Percentiles rank a stretch among this genome's conserved stretches.
phyloP scores from a whole-genome alignment of 2,888 invertebrate species.

The Volucella bombylans region DNA sequence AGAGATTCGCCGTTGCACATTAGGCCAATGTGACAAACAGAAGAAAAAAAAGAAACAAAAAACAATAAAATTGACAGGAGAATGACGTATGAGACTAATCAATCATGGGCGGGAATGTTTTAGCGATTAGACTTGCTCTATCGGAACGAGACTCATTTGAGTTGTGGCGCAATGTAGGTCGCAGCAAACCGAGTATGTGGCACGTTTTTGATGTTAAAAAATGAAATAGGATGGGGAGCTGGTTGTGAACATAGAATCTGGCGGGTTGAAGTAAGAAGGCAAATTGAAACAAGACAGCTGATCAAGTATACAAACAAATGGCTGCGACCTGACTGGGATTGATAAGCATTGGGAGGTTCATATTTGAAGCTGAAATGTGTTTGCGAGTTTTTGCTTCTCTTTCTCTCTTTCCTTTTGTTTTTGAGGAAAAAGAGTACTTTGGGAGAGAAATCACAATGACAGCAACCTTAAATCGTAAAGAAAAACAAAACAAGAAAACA shows the following conservation, averaged over 20 bases:
- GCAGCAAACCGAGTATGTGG: constrained; percentile 12
- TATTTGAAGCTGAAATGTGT: neutral
- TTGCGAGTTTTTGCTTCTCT: too few species aligned
- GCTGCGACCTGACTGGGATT: constrained; percentile 59
- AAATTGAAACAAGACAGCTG: constrained; percentile 52
- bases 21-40: constrained; percentile 35
- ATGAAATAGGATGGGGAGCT: constrained; percentile 36
- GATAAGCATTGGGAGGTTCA: constrained; percentile 21
- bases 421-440: neutral
- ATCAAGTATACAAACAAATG: constrained; percentile 58
- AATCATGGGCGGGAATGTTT: constrained; percentile 52
- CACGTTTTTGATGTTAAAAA: constrained; percentile 48
- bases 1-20: constrained; percentile 16
- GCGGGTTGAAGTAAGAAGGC: neutral
- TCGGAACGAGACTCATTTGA: constrained; percentile 26
- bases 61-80: constrained; percentile 54
- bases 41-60: constrained; percentile 17
- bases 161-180: constrained; percentile 12
- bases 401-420: neutral
- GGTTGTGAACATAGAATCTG: neutral
- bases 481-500: too few species aligned
- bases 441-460: neutral
- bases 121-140: constrained; percentile 19
- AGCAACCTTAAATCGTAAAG: too few species aligned
- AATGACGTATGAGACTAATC: constrained; percentile 65